Evolutionary conservation across 2,113 vertebrate species (phyloP).

Genomic region (Caranx ignobilis): DNA sequence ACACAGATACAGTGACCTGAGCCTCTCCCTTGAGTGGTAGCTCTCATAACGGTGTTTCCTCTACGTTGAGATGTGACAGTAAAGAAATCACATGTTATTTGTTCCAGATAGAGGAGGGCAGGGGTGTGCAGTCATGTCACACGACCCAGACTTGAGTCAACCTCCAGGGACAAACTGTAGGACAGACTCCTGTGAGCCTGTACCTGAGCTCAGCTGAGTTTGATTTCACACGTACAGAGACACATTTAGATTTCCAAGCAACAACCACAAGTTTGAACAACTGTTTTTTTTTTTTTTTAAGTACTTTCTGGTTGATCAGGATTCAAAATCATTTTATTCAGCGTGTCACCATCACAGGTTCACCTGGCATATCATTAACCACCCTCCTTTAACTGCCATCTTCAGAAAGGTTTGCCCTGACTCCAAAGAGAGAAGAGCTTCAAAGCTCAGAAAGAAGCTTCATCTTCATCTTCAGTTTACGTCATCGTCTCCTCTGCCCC

Average conservation of each 20-base stretch:
- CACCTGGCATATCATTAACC: too few relatives aligned
- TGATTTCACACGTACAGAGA: background rate
- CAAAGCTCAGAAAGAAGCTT: too few relatives aligned
- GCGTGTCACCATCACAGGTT: too few relatives aligned
- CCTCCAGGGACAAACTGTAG: too few relatives aligned
- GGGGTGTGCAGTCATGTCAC: background rate
- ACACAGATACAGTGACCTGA: background rate
- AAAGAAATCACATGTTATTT: background rate
- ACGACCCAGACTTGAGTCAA: background rate
- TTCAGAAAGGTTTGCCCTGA: too few relatives aligned
- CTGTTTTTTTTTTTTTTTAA: too few relatives aligned
- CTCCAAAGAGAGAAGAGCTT: too few relatives aligned
- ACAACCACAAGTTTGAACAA: too few relatives aligned
- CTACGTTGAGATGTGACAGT: too few relatives aligned
- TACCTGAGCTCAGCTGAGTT: background rate
- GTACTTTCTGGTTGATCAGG: too few relatives aligned
- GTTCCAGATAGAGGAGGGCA: background rate
- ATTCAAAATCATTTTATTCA: too few relatives aligned
- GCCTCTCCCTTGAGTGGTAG: background rate
- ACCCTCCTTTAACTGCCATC: too few relatives aligned
- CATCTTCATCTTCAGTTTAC: background rate
- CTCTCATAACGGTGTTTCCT: background rate
- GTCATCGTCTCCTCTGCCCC: background rate
- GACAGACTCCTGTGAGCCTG: background rate
- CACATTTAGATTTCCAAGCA: background rate